phyloP scores from a whole-genome alignment of 2,888 invertebrate genomes.

The Latheticus oryzae region DNA sequence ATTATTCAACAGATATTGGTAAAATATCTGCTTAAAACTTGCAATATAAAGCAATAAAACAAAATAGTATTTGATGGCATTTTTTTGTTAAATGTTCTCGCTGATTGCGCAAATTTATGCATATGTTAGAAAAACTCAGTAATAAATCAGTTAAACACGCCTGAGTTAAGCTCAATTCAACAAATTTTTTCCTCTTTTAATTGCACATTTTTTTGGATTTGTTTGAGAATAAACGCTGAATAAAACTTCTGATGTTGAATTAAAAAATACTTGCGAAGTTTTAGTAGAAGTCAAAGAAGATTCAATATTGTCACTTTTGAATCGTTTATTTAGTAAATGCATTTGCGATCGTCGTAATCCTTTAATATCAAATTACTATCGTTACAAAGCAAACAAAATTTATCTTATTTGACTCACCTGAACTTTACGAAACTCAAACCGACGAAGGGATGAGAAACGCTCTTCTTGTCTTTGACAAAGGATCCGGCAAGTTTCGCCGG shows the following conservation, averaged over 20 bases:
- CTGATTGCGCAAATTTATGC: too few relatives aligned
- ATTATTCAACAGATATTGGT: slow-evolving; percentile 28
- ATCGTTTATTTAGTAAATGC: slow-evolving; percentile 1
- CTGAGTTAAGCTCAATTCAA: too few relatives aligned
- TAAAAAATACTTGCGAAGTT: slow-evolving; percentile 1
- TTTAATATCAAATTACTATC: slow-evolving; percentile 28
- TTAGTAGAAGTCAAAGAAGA: background rate
- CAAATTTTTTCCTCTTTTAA: too few relatives aligned
- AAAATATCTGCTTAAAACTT: too few relatives aligned
- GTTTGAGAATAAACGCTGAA: too few relatives aligned
- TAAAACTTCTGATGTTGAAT: slow-evolving; percentile 1
- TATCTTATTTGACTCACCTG: slow-evolving; percentile 29
- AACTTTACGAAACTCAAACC: slow-evolving; percentile 35
- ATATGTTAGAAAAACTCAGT: too few relatives aligned
- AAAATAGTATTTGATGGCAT: too few relatives aligned
- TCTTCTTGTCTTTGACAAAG: slow-evolving; percentile 30
- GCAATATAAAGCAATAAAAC: too few relatives aligned
- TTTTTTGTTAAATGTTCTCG: too few relatives aligned
- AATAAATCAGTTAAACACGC: too few relatives aligned
- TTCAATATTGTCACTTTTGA: background rate
- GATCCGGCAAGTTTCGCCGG: slow-evolving; percentile 29
- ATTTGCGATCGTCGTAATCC: slow-evolving; percentile 30
- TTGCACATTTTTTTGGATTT: too few relatives aligned
- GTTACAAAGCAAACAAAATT: slow-evolving; percentile 23
- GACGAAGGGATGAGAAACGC: slow-evolving; percentile 9